Percentiles rank a stretch among this genome's conserved stretches.
Evolutionary conservation across 1,140 invertebrate species (phyloP).

Genomic region (Lysiphlebus fabarum): DNA sequence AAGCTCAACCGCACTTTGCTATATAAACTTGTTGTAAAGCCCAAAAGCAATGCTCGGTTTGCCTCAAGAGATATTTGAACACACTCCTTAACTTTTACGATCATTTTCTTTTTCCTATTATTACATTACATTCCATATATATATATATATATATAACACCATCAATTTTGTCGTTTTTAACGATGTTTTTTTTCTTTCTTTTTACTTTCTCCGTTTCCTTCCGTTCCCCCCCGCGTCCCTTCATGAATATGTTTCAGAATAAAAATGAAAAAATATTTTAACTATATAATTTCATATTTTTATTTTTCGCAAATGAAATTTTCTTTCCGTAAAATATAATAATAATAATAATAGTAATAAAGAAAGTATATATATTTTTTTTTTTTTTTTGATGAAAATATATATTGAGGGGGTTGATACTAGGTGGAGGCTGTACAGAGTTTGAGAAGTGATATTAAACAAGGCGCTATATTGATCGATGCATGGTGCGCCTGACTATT

Average conservation of each 20-base stretch:
- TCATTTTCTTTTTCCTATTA: background rate
- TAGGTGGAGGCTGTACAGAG: conserved; percentile 42
- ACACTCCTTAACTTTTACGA: conserved; percentile 1
- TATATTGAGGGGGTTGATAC: conserved; percentile 20
- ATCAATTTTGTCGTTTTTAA: no score
- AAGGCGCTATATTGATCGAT: conserved; percentile 54
- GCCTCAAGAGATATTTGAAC: conserved; percentile 8
- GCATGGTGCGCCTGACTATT: conserved; percentile 41
- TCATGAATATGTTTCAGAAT: no score
- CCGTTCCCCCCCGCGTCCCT: no score
- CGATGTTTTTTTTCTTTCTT: no score
- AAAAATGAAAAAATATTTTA: no score
- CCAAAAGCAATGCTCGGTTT: conserved; percentile 1
- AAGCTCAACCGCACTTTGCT: background rate
- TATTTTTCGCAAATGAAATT: background rate
- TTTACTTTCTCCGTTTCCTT: no score
- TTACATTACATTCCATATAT: no score
- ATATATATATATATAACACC: no score
- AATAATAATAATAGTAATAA: background rate
- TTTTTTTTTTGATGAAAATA: conserved; percentile 2
- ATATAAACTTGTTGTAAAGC: background rate
- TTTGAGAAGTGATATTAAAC: conserved; percentile 56
- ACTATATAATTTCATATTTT: no score
- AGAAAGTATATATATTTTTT: conserved; percentile 17
- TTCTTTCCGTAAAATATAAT: background rate